Evolutionary conservation across 2,888 invertebrate genomes (phyloP).

Genomic region (Drosophila anceps): DNA sequence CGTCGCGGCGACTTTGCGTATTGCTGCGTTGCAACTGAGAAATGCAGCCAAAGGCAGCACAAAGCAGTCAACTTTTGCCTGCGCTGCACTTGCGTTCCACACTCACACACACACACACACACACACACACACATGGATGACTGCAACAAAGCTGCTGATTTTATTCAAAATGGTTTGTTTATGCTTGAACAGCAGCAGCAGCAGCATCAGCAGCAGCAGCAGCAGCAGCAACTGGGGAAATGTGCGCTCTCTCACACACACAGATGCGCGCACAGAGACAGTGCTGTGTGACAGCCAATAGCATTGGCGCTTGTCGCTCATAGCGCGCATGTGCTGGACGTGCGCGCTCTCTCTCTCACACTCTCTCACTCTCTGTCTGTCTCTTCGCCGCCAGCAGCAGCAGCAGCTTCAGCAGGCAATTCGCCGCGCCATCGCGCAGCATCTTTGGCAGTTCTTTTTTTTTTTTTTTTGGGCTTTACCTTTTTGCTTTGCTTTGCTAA

Average conservation of each 20-base stretch:
- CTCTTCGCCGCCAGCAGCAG: conserved; percentile 46
- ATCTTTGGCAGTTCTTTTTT: conserved; percentile 33
- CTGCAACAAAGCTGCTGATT: conserved; percentile 60
- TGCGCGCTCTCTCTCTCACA: conserved; percentile 51
- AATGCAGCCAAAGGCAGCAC: conserved; percentile 50
- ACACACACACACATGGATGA: neutral
- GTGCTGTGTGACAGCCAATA: conserved; percentile 50
- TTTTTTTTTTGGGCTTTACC: conserved; percentile 34
- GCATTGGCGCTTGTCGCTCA: conserved; percentile 67
- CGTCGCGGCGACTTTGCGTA: conserved; percentile 54
- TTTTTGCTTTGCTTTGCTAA: conserved; percentile 67
- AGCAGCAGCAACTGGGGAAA: conserved; percentile 58
- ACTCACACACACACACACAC: conserved; percentile 23
- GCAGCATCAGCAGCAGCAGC: conserved; percentile 24
- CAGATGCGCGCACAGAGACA: conserved; percentile 8
- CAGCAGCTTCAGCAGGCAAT: conserved; percentile 2
- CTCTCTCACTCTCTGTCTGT: conserved; percentile 50
- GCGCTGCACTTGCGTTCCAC: conserved; percentile 70
- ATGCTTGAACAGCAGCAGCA: conserved; percentile 59
- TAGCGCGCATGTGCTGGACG: conserved; percentile 68
- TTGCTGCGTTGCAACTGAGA: conserved; percentile 71
- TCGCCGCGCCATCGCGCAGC: conserved; percentile 49
- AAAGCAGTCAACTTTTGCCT: conserved; percentile 43
- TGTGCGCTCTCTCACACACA: conserved; percentile 45
- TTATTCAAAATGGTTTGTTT: conserved; percentile 82